phyloP scores from a whole-genome alignment of 2,888 invertebrate species.

The Coleophora deauratella region DNA sequence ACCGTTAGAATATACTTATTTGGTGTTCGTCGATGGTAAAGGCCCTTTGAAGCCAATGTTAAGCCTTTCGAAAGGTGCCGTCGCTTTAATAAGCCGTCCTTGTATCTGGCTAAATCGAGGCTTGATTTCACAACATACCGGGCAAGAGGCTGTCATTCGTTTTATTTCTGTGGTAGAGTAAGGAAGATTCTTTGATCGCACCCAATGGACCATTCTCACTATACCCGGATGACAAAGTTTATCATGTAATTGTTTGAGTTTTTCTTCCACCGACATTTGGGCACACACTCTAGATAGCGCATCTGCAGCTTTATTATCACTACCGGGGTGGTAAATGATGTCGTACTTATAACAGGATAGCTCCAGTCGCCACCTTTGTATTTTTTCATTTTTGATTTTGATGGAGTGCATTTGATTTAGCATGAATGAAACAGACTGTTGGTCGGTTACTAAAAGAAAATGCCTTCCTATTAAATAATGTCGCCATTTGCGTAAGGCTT shows the following conservation, averaged over 20 bases:
- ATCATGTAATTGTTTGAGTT: too few species aligned
- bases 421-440: constrained; percentile 15
- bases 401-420: constrained; percentile 6
- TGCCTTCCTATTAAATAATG: constrained; percentile 13
- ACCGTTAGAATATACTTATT: constrained; percentile 13
- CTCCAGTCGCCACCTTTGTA: constrained; percentile 15
- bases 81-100: constrained; percentile 3
- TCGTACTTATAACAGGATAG: constrained; percentile 16
- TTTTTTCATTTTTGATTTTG: constrained; percentile 17
- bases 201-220: constrained; percentile 9
- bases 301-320: constrained; percentile 15
- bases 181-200: constrained; percentile 10
- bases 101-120: background rate
- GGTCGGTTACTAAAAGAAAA: constrained; percentile 13
- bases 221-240: constrained; percentile 13
- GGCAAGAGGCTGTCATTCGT: constrained; percentile 3
- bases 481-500: constrained; percentile 15
- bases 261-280: too few species aligned
- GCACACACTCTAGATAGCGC: constrained; percentile 13
- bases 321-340: constrained; percentile 17
- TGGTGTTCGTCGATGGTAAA: constrained; percentile 8
- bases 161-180: constrained; percentile 9
- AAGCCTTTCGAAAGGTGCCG: too few species aligned
- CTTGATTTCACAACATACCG: constrained; percentile 1
- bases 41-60: constrained; percentile 17